Conservation (phyloP, 2,113 vertebrate species). For the Carettochelys insculpta region DNA sequence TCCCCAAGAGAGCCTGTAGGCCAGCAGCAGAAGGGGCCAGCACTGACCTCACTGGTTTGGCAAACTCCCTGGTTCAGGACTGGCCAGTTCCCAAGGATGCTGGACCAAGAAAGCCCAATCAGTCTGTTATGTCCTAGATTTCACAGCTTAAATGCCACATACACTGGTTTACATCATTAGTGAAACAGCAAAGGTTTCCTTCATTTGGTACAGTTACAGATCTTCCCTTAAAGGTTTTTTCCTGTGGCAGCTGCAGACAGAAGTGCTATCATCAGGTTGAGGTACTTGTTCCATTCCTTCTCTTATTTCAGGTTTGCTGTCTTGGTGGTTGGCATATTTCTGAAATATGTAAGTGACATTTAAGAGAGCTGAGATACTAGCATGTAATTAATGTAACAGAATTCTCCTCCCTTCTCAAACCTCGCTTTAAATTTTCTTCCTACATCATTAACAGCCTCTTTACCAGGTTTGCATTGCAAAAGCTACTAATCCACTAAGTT, state of each 20-base stretch:
- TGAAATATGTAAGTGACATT: conserved; percentile 72
- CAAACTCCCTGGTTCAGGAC: too few relatives aligned
- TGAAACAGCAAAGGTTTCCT: not conserved
- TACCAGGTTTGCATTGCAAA: conserved; percentile 3
- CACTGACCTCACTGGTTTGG: too few relatives aligned
- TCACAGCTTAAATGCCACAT: conserved; percentile 40
- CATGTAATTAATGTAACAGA: conserved; percentile 24
- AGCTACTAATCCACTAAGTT: not conserved
- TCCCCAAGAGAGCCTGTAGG: too few relatives aligned
- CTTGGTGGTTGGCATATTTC: conserved; percentile 84
- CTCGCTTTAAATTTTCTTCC: conserved; percentile 32
- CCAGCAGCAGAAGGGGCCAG: too few relatives aligned
- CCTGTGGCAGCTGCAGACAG: conserved; percentile 79
- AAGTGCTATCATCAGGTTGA: conserved; percentile 81
- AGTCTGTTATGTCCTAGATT: conserved; percentile 15
- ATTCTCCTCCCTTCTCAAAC: conserved; percentile 17
- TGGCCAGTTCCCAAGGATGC: too few relatives aligned
- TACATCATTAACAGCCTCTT: conserved; percentile 17
- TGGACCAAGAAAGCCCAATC: too few relatives aligned
- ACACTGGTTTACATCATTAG: conserved; percentile 6
- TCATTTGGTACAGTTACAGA: conserved; percentile 56
- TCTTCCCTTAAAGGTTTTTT: conserved; percentile 71
- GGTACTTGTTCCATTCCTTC: conserved; percentile 88
- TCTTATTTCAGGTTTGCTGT: conserved; percentile 76
- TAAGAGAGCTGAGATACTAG: conserved; percentile 51